Evolutionary conservation across 2,888 invertebrate genomes (phyloP), one percentile per base, ranked within the genome.

Genomic region (Odontocerum albicorne): DNA sequence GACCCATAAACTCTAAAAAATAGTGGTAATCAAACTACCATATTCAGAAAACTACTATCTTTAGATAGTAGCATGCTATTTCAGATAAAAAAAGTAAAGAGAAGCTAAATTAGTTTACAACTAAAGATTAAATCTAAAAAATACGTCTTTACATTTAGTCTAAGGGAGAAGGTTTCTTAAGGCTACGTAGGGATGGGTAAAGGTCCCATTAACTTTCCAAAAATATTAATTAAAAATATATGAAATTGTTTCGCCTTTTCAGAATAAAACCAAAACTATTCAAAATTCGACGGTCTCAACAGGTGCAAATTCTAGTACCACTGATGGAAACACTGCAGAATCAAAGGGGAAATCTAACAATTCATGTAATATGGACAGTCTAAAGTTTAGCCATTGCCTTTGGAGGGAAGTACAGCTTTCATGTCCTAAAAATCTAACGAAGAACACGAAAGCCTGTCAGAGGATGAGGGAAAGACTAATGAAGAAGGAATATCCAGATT

Each of bases 341-440:
- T 20, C 43, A 16, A 16, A 40, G 4, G 36, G 2, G 10, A 19
- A 36, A 8, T 13, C 17, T 10, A n/a, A 7, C 4, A 43, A 19
- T n/a, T 45, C 49, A 33, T 73, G 72, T 62, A 71, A 70, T 64
- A 68, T 70, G 2, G 64, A 68, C 3, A 67, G 65, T 15, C 62
- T 69, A 16, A 66, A 66, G 53, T 64, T 70, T 36, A 65, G 64
- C 27, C 69, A 70, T 53, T 73, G 73, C 61, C 52, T 73, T 42
- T 72, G 69, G 65, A 67, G 65, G 55, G 68, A 72, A 62, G 63
- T 71, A 55, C 72, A 73, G 62, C 62, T 71, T 17, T 66, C 63
- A 42, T 73, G 73, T 61, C 72, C 73, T 12, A 67, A 65, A 36
- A 71, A 72, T 49, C 64, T 69, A 60, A 70, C 72, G 50, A 69